phyloP scores from a whole-genome alignment of 2,797 vertebrate species.

The Lutjanus argentimaculatus region DNA sequence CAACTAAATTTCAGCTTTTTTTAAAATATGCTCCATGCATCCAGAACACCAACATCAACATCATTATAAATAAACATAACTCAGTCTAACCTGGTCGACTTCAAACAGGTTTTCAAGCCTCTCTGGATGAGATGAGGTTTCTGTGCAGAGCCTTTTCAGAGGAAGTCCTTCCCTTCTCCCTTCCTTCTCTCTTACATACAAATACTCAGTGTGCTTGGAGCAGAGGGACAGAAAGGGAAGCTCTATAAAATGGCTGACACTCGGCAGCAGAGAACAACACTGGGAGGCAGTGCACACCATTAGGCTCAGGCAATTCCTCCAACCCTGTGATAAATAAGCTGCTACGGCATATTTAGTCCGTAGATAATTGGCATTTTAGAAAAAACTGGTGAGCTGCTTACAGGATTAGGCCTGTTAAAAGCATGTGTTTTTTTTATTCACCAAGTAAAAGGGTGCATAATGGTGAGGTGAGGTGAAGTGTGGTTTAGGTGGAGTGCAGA shows the following conservation, averaged over 20 bases:
- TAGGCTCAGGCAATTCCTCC: conserved; percentile 52
- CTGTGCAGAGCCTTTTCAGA: conserved; percentile 69
- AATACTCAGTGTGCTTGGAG: conserved; percentile 76
- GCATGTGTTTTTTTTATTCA: conserved; percentile 7
- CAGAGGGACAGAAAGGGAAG: conserved; percentile 81
- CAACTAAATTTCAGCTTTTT: background rate
- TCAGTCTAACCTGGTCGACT: conserved; percentile 69
- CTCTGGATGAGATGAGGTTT: conserved; percentile 68
- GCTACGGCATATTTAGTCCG: conserved; percentile 24
- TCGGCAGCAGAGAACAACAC: conserved; percentile 78
- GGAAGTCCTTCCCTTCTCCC: conserved; percentile 75
- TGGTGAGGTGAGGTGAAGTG: conserved; percentile 36
- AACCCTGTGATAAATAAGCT: conserved; percentile 55
- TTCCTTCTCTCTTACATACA: conserved; percentile 70
- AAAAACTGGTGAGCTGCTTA: conserved; percentile 38
- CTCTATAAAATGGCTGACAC: conserved; percentile 84
- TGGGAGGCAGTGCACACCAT: conserved; percentile 68
- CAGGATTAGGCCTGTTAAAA: conserved; percentile 15
- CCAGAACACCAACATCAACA: conserved; percentile 44
- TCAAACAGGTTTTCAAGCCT: conserved; percentile 60
- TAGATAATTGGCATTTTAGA: conserved; percentile 42
- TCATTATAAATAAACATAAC: conserved; percentile 52
- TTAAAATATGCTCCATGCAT: conserved; percentile 36
- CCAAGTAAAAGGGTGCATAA: conserved; percentile 13
- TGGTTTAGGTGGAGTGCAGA: conserved; percentile 2